Percentiles rank a stretch among this genome's conserved stretches.
phyloP scores from a whole-genome alignment of 2,797 vertebrate genomes.

The Toxotes lorentzi region DNA sequence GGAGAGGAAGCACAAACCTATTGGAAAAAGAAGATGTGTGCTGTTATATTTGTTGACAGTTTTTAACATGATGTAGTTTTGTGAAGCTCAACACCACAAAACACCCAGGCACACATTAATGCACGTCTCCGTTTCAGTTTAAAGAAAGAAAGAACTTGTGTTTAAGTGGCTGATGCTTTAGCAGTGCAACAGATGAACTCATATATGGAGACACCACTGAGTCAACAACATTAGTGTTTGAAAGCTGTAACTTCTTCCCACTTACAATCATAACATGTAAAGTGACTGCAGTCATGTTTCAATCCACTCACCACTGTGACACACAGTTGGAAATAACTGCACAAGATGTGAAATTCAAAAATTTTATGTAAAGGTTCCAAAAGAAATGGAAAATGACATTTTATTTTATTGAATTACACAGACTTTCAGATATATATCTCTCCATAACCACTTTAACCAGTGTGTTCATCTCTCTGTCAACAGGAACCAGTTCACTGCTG shows the following conservation, averaged over 20 bases:
- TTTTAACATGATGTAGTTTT: no score
- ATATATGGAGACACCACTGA: background rate
- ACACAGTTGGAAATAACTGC: background rate
- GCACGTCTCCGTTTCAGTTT: no score
- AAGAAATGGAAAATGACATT: slow-evolving; percentile 18
- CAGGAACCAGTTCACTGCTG: slow-evolving; percentile 9
- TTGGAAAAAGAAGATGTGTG: no score
- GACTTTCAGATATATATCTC: slow-evolving; percentile 4
- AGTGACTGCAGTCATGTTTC: background rate
- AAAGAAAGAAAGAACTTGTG: no score
- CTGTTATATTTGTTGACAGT: no score
- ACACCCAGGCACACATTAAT: no score
- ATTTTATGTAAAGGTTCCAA: slow-evolving; percentile 27
- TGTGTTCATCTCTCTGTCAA: slow-evolving; percentile 33
- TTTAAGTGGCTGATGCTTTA: no score
- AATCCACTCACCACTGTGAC: background rate
- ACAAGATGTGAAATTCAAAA: slow-evolving; percentile 23
- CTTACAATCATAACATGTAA: background rate
- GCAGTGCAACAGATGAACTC: background rate
- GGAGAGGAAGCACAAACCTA: no score
- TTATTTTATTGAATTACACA: slow-evolving; percentile 31
- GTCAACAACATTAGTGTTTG: background rate
- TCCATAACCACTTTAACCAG: slow-evolving; percentile 5
- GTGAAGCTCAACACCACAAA: no score
- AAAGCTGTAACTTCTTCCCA: background rate